Evolutionary conservation across 2,888 invertebrate genomes (phyloP).

Genomic region (Calameuta idolon): DNA sequence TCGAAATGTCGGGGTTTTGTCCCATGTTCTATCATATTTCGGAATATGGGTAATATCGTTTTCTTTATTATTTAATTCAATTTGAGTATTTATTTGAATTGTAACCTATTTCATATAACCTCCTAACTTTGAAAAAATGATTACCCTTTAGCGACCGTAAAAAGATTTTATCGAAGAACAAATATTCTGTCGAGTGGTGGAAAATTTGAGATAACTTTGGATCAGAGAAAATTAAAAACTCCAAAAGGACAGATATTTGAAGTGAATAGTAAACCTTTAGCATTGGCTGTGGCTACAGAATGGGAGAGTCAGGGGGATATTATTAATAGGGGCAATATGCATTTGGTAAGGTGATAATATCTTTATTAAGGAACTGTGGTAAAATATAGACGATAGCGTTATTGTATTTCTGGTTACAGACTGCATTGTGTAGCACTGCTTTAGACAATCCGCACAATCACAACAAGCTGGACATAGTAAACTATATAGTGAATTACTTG

Average conservation of each 20-base stretch:
- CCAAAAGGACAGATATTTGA: constrained; percentile 83
- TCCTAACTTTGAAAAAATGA: background rate
- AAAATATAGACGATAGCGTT: background rate
- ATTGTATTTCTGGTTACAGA: constrained; percentile 70
- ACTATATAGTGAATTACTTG: constrained; percentile 82
- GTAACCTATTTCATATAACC: background rate
- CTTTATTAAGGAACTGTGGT: constrained; percentile 20
- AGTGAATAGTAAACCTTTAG: constrained; percentile 87
- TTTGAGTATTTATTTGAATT: background rate
- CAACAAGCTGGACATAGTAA: constrained; percentile 80
- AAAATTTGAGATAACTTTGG: constrained; percentile 88
- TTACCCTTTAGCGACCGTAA: constrained; percentile 67
- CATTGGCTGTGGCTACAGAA: constrained; percentile 93
- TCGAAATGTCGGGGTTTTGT: constrained; percentile 17
- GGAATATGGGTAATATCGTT: constrained; percentile 44
- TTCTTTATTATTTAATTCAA: constrained; percentile 13
- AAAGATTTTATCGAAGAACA: constrained; percentile 81
- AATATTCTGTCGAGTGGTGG: constrained; percentile 77
- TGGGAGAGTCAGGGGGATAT: constrained; percentile 89
- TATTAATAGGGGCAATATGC: constrained; percentile 87
- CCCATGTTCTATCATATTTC: constrained; percentile 26
- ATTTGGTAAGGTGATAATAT: constrained; percentile 75
- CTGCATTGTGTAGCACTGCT: constrained; percentile 89
- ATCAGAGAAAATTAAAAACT: constrained; percentile 90
- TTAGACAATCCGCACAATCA: constrained; percentile 92